phyloP scores from a whole-genome alignment of 2,797 vertebrate species.

The Morelia viridis region DNA sequence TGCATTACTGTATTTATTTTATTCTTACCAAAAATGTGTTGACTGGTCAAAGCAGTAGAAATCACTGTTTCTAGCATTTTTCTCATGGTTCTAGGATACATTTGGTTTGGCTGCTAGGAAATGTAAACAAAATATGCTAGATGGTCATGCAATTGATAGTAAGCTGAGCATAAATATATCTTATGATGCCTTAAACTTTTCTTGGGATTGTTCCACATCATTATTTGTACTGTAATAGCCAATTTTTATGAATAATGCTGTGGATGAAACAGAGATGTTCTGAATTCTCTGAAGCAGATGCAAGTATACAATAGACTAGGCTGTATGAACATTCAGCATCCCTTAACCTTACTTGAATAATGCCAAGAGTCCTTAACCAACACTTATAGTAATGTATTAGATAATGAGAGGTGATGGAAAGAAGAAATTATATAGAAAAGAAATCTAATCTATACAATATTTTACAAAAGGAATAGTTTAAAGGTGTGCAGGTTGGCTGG shows the following conservation, averaged over 20 bases:
- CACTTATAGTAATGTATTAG: not conserved
- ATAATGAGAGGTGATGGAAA: not conserved
- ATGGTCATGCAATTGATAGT: not conserved
- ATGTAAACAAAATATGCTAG: not conserved
- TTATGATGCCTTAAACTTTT: not conserved
- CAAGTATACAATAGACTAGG: slow-evolving; percentile 39
- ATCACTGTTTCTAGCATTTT: not conserved
- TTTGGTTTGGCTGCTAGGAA: not conserved
- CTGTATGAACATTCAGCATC: slow-evolving; percentile 27
- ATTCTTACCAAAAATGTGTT: not conserved
- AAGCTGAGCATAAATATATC: not conserved
- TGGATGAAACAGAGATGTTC: not conserved
- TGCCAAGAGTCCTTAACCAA: slow-evolving; percentile 26
- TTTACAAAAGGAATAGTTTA: slow-evolving; percentile 31
- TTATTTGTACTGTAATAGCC: not conserved
- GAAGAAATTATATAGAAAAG: not conserved
- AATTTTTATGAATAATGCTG: not conserved
- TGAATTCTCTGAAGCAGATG: slow-evolving; percentile 32
- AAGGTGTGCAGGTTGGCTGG: not conserved
- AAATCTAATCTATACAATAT: not conserved
- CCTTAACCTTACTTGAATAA: slow-evolving; percentile 29
- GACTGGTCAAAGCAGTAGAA: not conserved
- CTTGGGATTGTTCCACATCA: not conserved
- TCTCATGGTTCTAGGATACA: no score
- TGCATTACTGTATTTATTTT: not conserved